Base-by-base conservation (phyloP, 2,113 vertebrate genomes). In the Tetrao urogallus region DNA sequence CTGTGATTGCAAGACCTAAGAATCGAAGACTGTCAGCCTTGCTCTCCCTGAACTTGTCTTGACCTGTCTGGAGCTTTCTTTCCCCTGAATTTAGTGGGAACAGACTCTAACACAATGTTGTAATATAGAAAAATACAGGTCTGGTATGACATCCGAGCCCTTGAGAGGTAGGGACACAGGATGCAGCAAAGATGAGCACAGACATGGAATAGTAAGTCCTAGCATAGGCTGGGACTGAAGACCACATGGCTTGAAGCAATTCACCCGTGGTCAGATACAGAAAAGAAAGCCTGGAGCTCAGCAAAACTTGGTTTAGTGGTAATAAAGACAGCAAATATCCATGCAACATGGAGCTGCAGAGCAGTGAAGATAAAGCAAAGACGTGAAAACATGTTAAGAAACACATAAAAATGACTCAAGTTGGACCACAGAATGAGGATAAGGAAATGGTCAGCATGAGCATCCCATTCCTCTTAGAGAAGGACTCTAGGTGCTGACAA, bases 191-290 rank as follows among this genome's bases (percentile, higher is more conserved):
- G 43, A 82, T 8, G 18, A 72, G 20, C 6, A 70, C 18, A 32
- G 18, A 6, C 69, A 9, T 2, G 5, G 36, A 12, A 48, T 2
- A 2, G 14, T 17, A 66, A 58, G 5, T 21, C 3, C 13, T 5
- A 18, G 13, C n/a, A 6, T 8, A 52, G 38, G 3, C 22, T 89
- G 47, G 13, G 16, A 27, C 12, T 75, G 38, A 28, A 71, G 15
- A 78, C 16, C 11, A 13, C 15, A 71, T 2, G 30, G 4, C 0
- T 4, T 28, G 48, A 38, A 86, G 63, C 4, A 71, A 30, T 38
- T 67, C 22, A 27, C 4, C n/a, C 12, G 12, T 25, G 11, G 13
- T 71, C 52, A 67, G n/a, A 40, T 61, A 52, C 5, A 85, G n/a
- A 85, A 84, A 79, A 9, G 3, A 3, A 75, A 32, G 50, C 38